Evolutionary conservation across 2,888 invertebrate species (phyloP).

Genomic region (Acrocyrtus sp.): DNA sequence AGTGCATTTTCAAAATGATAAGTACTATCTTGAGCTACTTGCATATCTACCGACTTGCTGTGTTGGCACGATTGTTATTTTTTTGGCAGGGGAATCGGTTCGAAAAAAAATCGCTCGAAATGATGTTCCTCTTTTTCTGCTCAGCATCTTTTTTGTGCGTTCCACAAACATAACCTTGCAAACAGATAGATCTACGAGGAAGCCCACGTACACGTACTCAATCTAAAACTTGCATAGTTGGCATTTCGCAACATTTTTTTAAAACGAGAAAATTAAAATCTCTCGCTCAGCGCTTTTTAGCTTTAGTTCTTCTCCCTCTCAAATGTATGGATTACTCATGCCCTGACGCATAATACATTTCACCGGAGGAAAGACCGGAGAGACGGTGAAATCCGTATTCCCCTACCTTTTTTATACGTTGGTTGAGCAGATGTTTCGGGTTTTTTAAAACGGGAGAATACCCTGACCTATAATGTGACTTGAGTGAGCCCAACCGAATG

Average conservation of each 20-base stretch:
- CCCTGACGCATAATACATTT: neutral
- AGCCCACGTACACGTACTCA: no score
- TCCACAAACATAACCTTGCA: conserved; percentile 40
- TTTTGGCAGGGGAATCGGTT: no score
- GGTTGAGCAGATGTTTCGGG: conserved; percentile 27
- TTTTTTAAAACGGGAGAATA: conserved; percentile 12
- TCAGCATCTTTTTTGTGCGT: neutral
- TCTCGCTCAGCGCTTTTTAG: no score
- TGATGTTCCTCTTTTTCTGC: no score
- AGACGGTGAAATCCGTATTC: no score
- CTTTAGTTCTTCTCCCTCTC: no score
- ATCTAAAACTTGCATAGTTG: conserved; percentile 17
- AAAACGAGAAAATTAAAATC: neutral
- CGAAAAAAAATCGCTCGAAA: no score
- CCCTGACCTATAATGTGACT: conserved; percentile 34
- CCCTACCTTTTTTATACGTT: neutral
- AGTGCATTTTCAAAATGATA: no score
- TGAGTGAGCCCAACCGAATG: conserved; percentile 8
- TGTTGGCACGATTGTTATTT: no score
- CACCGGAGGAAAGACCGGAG: neutral
- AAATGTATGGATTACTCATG: conserved; percentile 12
- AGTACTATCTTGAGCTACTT: no score
- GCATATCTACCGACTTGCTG: no score
- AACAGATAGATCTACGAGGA: neutral
- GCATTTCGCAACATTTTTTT: conserved; percentile 26